phyloP scores from a whole-genome alignment of 2,888 invertebrate genomes.

The Tipula lateralis region DNA sequence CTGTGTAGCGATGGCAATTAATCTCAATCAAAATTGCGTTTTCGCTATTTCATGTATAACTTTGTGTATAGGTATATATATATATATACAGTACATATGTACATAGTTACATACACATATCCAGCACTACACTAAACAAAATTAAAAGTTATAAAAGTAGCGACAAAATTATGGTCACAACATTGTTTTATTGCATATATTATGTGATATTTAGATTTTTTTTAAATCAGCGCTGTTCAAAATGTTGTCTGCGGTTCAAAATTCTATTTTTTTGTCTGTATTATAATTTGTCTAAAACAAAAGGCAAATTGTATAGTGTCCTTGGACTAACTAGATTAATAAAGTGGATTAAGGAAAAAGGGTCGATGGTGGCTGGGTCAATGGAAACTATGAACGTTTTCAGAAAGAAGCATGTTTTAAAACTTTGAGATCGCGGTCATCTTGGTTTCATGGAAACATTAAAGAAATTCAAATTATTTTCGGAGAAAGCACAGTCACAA shows the following conservation, averaged over 20 bases:
- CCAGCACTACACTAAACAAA: neutral
- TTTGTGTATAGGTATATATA: neutral
- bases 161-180: neutral
- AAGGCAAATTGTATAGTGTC: no score
- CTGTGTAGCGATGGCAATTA: neutral
- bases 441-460: no score
- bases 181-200: neutral
- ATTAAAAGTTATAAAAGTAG: neutral
- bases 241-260: neutral
- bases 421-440: no score
- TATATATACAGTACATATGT: neutral
- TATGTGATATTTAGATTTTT: neutral
- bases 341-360: no score
- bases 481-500: no score
- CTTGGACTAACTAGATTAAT: no score
- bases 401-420: no score
- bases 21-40: conserved; percentile 15
- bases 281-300: no score
- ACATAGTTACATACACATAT: neutral
- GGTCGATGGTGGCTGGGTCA: no score
- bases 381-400: no score
- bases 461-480: no score
- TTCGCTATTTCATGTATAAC: neutral
- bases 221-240: neutral
- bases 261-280: no score